These are phyloP conservation scores for Charaxes varanes DNA, from an alignment of 1,140 invertebrate genomes.

Conservation along the genomic window DNA sequence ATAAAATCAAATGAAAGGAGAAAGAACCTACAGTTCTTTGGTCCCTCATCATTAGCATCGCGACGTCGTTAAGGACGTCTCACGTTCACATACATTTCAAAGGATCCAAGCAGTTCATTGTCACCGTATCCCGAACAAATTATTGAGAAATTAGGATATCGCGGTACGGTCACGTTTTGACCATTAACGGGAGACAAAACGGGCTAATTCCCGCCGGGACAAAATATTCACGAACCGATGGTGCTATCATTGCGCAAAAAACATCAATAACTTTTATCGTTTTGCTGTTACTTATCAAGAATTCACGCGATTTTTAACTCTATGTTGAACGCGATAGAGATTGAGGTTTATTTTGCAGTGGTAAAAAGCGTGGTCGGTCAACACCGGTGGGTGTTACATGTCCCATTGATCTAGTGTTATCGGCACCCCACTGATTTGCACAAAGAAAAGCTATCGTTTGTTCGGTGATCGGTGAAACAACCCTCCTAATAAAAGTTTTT, in stretches of 20 bases:
- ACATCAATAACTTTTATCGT: constrained; percentile 21
- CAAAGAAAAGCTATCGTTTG: constrained; percentile 57
- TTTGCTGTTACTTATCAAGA: constrained; percentile 12
- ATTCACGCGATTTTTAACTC: constrained; percentile 23
- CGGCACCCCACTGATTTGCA: constrained; percentile 57
- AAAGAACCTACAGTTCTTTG: no score
- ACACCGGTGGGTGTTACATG: constrained; percentile 45
- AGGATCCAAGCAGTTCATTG: constrained; percentile 43
- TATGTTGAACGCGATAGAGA: constrained; percentile 16
- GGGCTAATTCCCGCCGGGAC: constrained; percentile 59
- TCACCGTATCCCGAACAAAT: constrained; percentile 53
- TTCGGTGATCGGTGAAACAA: constrained; percentile 54
- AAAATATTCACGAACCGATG: constrained; percentile 65
- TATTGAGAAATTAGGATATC: constrained; percentile 55
- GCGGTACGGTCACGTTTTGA: constrained; percentile 60
- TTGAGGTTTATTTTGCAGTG: background rate
- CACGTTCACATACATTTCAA: constrained; percentile 37
- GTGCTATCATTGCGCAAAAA: constrained; percentile 70
- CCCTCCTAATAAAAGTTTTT: constrained; percentile 33
- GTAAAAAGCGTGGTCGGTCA: constrained; percentile 2
- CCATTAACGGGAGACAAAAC: constrained; percentile 70
- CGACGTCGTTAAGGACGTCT: constrained; percentile 1
- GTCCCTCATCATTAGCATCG: background rate
- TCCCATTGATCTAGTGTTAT: constrained; percentile 58
- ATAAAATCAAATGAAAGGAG: no score